Conservation (phyloP, 2,888 invertebrate species). For the Abrostola tripartita region DNA sequence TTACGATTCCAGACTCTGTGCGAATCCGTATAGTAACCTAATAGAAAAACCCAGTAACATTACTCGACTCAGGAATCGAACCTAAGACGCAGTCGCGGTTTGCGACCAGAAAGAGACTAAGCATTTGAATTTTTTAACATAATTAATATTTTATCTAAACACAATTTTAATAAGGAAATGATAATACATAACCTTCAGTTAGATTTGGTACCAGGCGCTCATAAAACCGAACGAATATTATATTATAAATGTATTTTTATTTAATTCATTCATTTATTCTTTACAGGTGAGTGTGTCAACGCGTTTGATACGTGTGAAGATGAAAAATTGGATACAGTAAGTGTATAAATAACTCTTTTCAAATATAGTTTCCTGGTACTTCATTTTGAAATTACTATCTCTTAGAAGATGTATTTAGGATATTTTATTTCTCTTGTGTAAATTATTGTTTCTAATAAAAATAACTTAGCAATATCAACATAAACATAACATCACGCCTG, state of each 20-base stretch:
- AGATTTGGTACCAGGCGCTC: conserved; percentile 29
- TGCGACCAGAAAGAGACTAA: too few relatives aligned
- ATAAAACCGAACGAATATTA: conserved; percentile 17
- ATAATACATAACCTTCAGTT: conserved; percentile 19
- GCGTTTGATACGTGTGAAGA: conserved; percentile 64
- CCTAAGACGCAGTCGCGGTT: too few relatives aligned
- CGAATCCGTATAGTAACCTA: too few relatives aligned
- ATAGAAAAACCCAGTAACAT: too few relatives aligned
- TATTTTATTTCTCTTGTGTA: not conserved
- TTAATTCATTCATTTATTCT: conserved; percentile 47
- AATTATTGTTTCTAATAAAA: too few relatives aligned
- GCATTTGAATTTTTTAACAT: too few relatives aligned
- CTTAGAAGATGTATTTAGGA: not conserved
- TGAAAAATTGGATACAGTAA: conserved; percentile 53
- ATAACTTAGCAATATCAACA: too few relatives aligned
- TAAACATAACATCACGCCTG: too few relatives aligned
- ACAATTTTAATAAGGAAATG: not conserved
- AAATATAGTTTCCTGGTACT: conserved; percentile 31
- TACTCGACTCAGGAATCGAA: too few relatives aligned
- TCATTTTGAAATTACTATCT: conserved; percentile 17
- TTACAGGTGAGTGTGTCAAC: conserved; percentile 81
- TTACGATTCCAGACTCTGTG: too few relatives aligned
- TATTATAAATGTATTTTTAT: conserved; percentile 12
- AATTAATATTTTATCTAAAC: too few relatives aligned
- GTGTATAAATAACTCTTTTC: conserved; percentile 27